These are phyloP conservation scores for Scaptomyza cyrtandrae DNA, from an alignment of 2,888 invertebrate genomes.

Conservation along the genomic window DNA sequence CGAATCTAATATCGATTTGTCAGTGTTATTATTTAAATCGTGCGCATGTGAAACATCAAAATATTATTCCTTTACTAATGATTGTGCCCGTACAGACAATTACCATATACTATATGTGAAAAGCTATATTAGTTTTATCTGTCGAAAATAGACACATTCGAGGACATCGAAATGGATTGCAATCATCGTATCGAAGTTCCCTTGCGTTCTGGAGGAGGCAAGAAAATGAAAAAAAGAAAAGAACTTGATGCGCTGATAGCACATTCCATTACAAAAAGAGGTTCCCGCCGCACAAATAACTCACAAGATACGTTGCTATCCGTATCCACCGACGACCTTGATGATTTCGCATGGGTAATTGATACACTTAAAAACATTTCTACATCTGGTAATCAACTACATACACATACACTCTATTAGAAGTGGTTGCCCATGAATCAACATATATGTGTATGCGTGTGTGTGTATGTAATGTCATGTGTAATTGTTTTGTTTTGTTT, in stretches of 20 bases:
- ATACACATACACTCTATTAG: conserved; percentile 7
- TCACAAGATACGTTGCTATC: conserved; percentile 88
- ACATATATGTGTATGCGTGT: neutral
- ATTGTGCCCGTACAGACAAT: neutral
- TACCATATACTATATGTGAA: neutral
- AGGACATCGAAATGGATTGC: conserved; percentile 85
- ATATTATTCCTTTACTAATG: conserved; percentile 2
- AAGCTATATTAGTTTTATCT: neutral
- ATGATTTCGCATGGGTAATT: conserved; percentile 85
- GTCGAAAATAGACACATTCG: conserved; percentile 3
- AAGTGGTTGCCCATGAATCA: conserved; percentile 4
- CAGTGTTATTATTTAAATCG: conserved; percentile 19
- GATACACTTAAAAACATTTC: conserved; percentile 14
- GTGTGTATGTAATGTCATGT: conserved; percentile 7
- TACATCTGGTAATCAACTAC: conserved; percentile 11
- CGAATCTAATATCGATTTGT: conserved; percentile 10
- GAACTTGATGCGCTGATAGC: conserved; percentile 90
- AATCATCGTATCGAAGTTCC: conserved; percentile 88
- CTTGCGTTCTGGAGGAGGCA: conserved; percentile 86
- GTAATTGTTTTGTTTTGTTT: conserved; percentile 36
- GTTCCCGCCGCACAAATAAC: conserved; percentile 66
- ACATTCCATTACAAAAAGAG: conserved; percentile 83
- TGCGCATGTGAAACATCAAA: conserved; percentile 18
- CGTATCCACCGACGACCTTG: conserved; percentile 87
- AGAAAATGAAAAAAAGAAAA: conserved; percentile 91